A percentile compares a stretch with the other conserved stretches of the same genome.
These are phyloP conservation scores for Protophormia terraenovae DNA, from an alignment of 2,888 invertebrate genomes.

Conservation along the genomic window DNA sequence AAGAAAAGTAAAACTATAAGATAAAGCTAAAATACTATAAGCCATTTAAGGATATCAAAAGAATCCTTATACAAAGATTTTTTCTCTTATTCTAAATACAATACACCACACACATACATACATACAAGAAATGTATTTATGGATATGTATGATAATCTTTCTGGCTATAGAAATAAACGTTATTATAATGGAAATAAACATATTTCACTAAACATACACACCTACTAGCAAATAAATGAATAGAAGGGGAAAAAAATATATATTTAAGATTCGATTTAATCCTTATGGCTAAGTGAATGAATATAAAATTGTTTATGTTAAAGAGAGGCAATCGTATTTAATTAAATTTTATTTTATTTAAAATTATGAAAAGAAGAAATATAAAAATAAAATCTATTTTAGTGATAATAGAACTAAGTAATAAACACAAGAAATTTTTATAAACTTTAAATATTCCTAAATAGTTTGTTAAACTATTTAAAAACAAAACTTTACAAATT, in stretches of 20 bases:
- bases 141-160: background rate
- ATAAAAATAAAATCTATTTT: no score
- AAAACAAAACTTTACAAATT: background rate
- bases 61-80: conserved; percentile 26
- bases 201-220: background rate
- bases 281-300: no score
- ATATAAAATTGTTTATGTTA: no score
- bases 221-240: background rate
- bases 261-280: no score
- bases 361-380: no score
- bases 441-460: no score
- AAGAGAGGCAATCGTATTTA: no score
- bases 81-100: background rate
- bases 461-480: background rate
- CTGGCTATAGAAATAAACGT: background rate
- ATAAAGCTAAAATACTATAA: conserved; percentile 27
- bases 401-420: no score
- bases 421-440: no score
- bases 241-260: background rate
- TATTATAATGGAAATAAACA: conserved; percentile 24
- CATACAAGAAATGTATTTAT: background rate
- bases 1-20: background rate
- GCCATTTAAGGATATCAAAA: conserved; percentile 8
- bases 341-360: no score
- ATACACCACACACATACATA: background rate